Percentiles rank a stretch among this genome's conserved stretches.
Conservation (phyloP, 2,888 invertebrate genomes). For the Agrochola macilenta region DNA sequence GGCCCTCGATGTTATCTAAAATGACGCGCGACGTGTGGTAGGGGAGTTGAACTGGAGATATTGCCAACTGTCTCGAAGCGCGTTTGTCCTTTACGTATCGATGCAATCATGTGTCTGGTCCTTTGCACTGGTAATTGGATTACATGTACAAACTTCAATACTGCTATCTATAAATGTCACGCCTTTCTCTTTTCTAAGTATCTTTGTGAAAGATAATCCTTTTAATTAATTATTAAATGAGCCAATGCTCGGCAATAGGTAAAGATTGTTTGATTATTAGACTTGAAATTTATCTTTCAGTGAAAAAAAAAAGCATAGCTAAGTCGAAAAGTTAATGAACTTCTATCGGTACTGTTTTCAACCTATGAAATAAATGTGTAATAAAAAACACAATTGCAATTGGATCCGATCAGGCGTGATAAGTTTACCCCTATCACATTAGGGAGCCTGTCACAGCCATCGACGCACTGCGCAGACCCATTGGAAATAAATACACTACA, state of each 20-base stretch:
- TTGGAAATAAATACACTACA: conserved; percentile 52
- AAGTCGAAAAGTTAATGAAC: neutral
- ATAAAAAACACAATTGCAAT: conserved; percentile 44
- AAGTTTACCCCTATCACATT: conserved; percentile 47
- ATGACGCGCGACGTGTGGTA: conserved; percentile 55
- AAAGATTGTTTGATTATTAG: neutral
- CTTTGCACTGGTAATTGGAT: conserved; percentile 73
- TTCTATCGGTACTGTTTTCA: neutral
- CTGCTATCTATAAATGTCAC: conserved; percentile 1
- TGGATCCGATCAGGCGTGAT: conserved; percentile 51
- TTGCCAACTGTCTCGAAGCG: conserved; percentile 70
- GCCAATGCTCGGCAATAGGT: neutral
- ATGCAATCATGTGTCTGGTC: conserved; percentile 74
- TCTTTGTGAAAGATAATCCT: neutral
- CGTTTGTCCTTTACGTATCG: conserved; percentile 70
- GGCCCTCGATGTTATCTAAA: conserved; percentile 58
- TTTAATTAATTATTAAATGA: neutral
- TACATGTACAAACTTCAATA: conserved; percentile 53
- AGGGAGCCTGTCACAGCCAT: conserved; percentile 20
- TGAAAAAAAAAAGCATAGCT: neutral
- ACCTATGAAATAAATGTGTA: neutral
- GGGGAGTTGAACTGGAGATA: conserved; percentile 63
- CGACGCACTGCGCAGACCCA: conserved; percentile 28
- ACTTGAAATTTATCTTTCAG: neutral
- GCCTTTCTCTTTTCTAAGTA: neutral